Base-by-base conservation (phyloP, 2,113 vertebrate genomes). In the Anhinga rufa region DNA sequence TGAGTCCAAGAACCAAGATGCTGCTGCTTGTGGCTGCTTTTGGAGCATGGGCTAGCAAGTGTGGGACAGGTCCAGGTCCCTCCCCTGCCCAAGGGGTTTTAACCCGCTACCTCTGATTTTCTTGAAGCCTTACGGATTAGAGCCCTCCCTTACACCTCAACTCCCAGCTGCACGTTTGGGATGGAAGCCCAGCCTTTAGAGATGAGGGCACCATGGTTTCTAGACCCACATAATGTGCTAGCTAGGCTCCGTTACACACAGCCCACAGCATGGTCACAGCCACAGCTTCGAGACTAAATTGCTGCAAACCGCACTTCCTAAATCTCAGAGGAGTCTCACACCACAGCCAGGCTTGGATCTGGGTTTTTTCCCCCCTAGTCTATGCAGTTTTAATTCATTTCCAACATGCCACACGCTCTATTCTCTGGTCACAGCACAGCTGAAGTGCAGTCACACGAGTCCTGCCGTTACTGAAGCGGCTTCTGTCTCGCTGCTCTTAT, bases 361-460 rank as follows among this genome's bases (percentile, higher is more conserved):
- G 51, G 5, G 4, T 0, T 36, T 29, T 5, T 3, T 1, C 10
- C 17, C 24, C 28, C 46, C 46, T 18, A 20, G 46, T 57, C 75
- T 54, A 2, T 7, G 44, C 12, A 25, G 17, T 61, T 92, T 44
- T 11, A 40, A 11, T 48, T 72, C 5, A 52, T 77, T 72, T 58
- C 76, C 48, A 65, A 2, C 4, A 1, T 6, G 14, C 34, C 9
- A 6, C 1, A 0, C 16, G 54, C 49, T 65, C 54, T n/a, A 3
- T 26, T 61, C 55, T 54, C 57, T 3, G 21, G 17, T 32, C 52
- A 16, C 71, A 66, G 66, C 9, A 11, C 86, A 68, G 72, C 32
- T 75, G 60, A 86, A 86, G 64, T 4, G n/a, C 65, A 82, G 90
- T 31, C 87, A 61, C 36, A 15, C 4, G 0, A 51, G 61, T 76